These are phyloP conservation scores for Perdix hodgsoniae DNA, from an alignment of 2,797 vertebrate species.

Conservation along the genomic window DNA sequence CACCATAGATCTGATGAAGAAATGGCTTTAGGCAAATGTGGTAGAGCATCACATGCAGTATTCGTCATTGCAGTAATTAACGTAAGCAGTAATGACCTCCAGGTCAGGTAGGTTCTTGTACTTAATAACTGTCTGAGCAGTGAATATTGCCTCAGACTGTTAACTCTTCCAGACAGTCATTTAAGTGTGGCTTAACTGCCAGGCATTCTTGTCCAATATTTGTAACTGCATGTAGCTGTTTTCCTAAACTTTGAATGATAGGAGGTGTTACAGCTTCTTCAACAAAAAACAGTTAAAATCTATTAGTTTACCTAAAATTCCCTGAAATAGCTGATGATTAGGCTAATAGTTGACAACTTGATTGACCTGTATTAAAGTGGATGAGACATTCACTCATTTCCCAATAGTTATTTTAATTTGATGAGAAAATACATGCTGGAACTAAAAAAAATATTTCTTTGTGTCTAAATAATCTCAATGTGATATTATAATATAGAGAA, in stretches of 20 bases:
- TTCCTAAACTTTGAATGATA: background rate
- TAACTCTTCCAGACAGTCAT: background rate
- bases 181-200: background rate
- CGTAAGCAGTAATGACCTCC: constrained; percentile 23
- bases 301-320: background rate
- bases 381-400: background rate
- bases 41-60: background rate
- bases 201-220: background rate
- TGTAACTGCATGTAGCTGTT: background rate
- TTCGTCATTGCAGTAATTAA: constrained; percentile 11
- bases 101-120: constrained; percentile 21
- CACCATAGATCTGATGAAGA: background rate
- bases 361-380: background rate
- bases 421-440: background rate
- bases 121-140: constrained; percentile 28
- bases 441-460: background rate
- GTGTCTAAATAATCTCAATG: background rate
- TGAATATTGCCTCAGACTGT: constrained; percentile 4
- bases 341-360: background rate
- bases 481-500: background rate
- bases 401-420: background rate
- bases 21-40: background rate
- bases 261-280: background rate
- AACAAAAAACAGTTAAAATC: background rate
- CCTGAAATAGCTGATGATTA: background rate